phyloP scores from a whole-genome alignment of 92 coral and sea anemone genomes.

The Zoanthus solanderi region DNA sequence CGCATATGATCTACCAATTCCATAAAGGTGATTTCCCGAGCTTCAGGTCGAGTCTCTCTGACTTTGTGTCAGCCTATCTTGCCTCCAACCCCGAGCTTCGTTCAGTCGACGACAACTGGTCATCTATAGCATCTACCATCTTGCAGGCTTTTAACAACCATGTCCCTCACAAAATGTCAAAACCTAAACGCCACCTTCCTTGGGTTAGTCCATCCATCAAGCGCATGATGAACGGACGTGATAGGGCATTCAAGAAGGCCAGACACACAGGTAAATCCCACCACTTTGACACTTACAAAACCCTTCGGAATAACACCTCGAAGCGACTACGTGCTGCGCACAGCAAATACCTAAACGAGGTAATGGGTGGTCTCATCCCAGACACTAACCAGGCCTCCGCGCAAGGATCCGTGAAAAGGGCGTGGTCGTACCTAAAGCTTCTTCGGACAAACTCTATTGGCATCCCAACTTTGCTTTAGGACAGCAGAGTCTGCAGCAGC shows the following conservation, averaged over 20 bases:
- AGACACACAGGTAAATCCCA: not conserved
- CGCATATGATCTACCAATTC: not conserved
- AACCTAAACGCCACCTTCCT: conserved; percentile 18
- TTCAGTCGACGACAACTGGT: conserved; percentile 9
- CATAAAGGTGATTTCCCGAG: not conserved
- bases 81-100: not conserved
- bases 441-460: not conserved
- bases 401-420: not conserved
- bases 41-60: not conserved
- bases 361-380: not conserved
- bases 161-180: conserved; percentile 5
- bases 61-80: not conserved
- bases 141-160: not conserved
- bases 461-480: not conserved
- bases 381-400: not conserved
- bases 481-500: not conserved
- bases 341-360: not conserved
- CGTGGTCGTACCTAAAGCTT: not conserved
- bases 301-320: not conserved
- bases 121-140: not conserved
- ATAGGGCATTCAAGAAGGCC: not conserved
- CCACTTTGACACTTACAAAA: not conserved
- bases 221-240: not conserved
- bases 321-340: not conserved
- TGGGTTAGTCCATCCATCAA: conserved; percentile 17